These are phyloP conservation scores for Microplitis deprimator DNA, from an alignment of 2,888 invertebrate species.

Conservation along the genomic window DNA sequence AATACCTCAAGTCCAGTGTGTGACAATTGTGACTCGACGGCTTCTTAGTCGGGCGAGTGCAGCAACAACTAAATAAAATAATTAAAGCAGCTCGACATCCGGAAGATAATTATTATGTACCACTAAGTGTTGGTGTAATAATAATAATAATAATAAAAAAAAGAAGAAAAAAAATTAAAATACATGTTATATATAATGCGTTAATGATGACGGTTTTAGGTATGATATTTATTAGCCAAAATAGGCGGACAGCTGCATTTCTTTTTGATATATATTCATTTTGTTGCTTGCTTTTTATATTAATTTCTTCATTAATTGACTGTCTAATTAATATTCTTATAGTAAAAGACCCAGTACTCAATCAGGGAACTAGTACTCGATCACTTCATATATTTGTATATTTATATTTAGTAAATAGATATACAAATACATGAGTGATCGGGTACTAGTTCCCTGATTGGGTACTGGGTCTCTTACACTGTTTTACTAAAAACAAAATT, in stretches of 20 bases:
- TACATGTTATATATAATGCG: neutral
- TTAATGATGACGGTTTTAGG: neutral
- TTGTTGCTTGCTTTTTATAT: conserved; percentile 18
- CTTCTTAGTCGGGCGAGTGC: conserved; percentile 27
- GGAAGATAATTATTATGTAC: conserved; percentile 9
- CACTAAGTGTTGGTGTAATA: conserved; percentile 9
- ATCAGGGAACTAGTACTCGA: no score
- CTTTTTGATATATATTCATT: conserved; percentile 41
- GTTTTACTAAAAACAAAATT: neutral
- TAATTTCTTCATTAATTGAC: conserved; percentile 17
- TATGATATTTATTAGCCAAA: conserved; percentile 2
- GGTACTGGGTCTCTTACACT: neutral
- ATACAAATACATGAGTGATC: no score
- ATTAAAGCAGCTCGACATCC: conserved; percentile 39
- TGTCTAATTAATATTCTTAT: neutral
- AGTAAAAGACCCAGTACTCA: no score
- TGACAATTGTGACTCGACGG: conserved; percentile 14
- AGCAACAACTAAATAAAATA: conserved; percentile 43
- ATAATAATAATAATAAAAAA: neutral
- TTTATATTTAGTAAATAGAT: no score
- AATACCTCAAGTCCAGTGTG: conserved; percentile 11
- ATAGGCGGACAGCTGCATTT: conserved; percentile 43
- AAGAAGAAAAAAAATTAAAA: neutral
- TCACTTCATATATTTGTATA: no score
- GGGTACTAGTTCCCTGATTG: no score